These are phyloP conservation scores for Fabriciana adippe DNA, from an alignment of 2,888 invertebrate genomes.

Conservation along the genomic window DNA sequence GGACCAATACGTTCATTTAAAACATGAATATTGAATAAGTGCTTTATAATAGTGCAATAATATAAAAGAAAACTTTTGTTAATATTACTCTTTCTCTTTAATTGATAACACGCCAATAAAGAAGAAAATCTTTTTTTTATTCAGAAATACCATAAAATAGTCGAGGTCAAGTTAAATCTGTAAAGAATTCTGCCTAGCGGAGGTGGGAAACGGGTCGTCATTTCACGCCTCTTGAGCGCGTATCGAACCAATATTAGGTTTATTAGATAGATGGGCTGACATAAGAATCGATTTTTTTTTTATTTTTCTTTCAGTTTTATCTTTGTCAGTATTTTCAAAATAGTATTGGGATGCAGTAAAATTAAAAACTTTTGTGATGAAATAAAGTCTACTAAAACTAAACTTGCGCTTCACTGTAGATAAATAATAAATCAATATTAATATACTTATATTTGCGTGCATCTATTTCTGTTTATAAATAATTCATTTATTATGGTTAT, in stretches of 20 bases:
- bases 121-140: slow-evolving; percentile 8
- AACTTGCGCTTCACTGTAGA: too few species aligned
- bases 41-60: too few species aligned
- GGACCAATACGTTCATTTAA: slow-evolving; percentile 4
- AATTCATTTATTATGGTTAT: too few species aligned
- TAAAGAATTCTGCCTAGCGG: slow-evolving; percentile 47
- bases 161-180: slow-evolving; percentile 57
- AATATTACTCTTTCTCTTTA: background rate
- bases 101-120: slow-evolving; percentile 9
- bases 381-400: too few species aligned
- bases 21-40: background rate
- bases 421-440: too few species aligned
- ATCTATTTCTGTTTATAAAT: too few species aligned
- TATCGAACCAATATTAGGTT: slow-evolving; percentile 80
- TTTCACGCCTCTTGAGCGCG: slow-evolving; percentile 79
- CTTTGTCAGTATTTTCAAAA: slow-evolving; percentile 42
- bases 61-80: background rate
- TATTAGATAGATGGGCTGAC: slow-evolving; percentile 76
- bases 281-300: slow-evolving; percentile 70
- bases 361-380: too few species aligned
- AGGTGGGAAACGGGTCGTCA: slow-evolving; percentile 59
- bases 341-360: slow-evolving; percentile 31
- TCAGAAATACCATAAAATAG: slow-evolving; percentile 50
- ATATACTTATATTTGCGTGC: too few species aligned
- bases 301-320: slow-evolving; percentile 51